Conservation (phyloP, 2,888 invertebrate genomes). For the Cephonodes hylas region DNA sequence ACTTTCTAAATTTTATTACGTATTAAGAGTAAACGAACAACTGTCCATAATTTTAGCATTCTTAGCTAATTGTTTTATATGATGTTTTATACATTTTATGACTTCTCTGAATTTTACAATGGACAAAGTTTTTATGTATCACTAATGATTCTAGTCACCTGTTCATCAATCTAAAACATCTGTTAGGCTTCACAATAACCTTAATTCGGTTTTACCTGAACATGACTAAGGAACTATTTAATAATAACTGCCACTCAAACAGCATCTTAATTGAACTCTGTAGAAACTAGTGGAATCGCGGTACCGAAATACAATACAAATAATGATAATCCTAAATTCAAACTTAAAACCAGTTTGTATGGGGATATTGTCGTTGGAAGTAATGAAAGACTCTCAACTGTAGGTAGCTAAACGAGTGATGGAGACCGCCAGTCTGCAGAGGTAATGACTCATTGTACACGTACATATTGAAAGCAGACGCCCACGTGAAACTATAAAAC, state of each 20-base stretch:
- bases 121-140: not conserved
- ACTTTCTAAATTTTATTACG: conserved; percentile 7
- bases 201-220: not conserved
- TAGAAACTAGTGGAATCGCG: not conserved
- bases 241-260: not conserved
- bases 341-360: not conserved
- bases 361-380: not conserved
- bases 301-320: not conserved
- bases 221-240: not conserved
- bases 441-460: conserved; percentile 61
- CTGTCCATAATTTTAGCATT: not conserved
- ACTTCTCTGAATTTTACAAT: not conserved
- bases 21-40: not conserved
- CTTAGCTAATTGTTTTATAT: not conserved
- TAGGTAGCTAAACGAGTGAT: conserved; percentile 48
- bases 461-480: conserved; percentile 55
- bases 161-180: not conserved
- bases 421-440: conserved; percentile 38
- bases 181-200: not conserved
- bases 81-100: not conserved
- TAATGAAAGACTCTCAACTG: conserved; percentile 39
- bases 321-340: not conserved
- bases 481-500: conserved; percentile 53
- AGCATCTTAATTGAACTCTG: conserved; percentile 5
- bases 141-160: not conserved